Conservation (phyloP, 2,888 invertebrate species). For the Eristalis tenax region DNA sequence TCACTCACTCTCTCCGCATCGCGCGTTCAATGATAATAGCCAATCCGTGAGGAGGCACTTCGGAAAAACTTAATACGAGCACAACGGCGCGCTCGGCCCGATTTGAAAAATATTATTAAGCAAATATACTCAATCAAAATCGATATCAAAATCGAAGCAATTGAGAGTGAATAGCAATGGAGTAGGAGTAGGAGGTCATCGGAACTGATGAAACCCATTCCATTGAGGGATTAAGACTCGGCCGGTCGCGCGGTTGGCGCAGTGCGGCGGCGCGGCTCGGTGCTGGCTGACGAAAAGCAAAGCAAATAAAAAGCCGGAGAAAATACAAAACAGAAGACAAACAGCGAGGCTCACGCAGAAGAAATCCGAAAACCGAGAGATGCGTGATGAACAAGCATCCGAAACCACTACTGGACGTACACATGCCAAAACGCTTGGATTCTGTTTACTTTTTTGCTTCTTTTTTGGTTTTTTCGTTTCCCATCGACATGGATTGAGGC, state of each 20-base stretch:
- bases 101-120: constrained; percentile 39
- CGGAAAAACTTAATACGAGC: constrained; percentile 14
- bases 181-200: constrained; percentile 48
- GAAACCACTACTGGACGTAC: constrained; percentile 42
- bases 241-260: neutral
- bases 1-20: neutral
- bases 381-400: constrained; percentile 14
- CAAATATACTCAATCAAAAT: constrained; percentile 50
- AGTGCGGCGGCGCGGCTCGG: too few relatives aligned
- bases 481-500: neutral
- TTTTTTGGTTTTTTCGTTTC: neutral
- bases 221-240: constrained; percentile 39
- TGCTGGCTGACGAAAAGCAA: constrained; percentile 13
- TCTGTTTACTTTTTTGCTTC: neutral
- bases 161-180: constrained; percentile 25
- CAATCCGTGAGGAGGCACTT: constrained; percentile 33
- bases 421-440: constrained; percentile 20
- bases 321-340: constrained; percentile 41
- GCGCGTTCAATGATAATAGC: constrained; percentile 4
- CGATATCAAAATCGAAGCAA: constrained; percentile 28
- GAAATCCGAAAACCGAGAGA: neutral
- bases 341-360: neutral
- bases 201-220: constrained; percentile 51
- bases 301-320: constrained; percentile 41
- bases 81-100: constrained; percentile 13